Evolutionary conservation across 2,113 vertebrate species (phyloP), one percentile per base, ranked within the genome.

Genomic region (Nannospalax galili): DNA sequence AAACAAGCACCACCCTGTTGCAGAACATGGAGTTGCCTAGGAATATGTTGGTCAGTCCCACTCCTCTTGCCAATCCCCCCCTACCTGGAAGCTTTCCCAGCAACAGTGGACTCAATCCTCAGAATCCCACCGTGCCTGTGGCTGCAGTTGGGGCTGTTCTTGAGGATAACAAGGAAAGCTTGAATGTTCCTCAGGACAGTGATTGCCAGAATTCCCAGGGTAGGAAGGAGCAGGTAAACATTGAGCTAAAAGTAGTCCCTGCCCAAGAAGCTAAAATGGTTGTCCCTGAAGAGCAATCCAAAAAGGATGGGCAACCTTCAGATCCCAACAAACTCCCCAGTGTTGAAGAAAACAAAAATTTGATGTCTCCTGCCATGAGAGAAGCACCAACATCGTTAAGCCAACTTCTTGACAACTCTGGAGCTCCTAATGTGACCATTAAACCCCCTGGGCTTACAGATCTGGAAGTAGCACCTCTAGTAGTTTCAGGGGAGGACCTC

Each of bases 341-440:
- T 94, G 77, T 97, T 30, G 99, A 99, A 93, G 99, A 99, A 73
- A 98, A 97, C 62, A 98, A 98, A 97, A 62, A 95, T 90, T 93
- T 98, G 84, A 96, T 98, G 30, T 98, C 99, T 73, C 98, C 99
- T 97, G 98, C 99, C 96, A 98, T 99, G 97, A 99, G 98, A 97
- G 98, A 99, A 94, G 98, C 99, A 95, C 99, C 99, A 92, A 99
- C 99, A 85, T 99, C 99, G 24, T 98, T 99, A 92, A 99, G 99
- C 98, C 99, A 99, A 97, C 98, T 99, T 97, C 98, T 99, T 95
- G 99, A 99, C 97, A 99, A 99, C 97, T 98, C 99, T 87, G 98
- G 98, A 98, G 97, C 98, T 92, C 98, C 98, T 93, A 99, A 99
- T 40, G 98, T 98, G 94, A 98, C 98, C 74, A 98, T 98, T 97